Conservation (phyloP, 2,888 invertebrate species). For the Drosophila rubida region DNA sequence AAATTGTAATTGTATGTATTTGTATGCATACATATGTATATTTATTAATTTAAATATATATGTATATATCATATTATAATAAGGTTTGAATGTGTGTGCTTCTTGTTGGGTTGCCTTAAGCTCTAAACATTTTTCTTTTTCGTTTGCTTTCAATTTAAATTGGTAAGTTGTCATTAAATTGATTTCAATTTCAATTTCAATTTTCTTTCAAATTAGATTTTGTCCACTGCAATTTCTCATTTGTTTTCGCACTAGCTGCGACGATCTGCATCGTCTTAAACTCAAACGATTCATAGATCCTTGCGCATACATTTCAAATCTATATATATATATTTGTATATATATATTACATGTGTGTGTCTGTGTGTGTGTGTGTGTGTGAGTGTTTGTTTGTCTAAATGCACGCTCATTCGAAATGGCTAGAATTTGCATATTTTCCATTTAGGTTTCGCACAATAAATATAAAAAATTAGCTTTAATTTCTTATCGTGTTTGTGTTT, state of each 20-base stretch:
- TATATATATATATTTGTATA: conserved; percentile 13
- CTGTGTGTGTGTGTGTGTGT: conserved; percentile 18
- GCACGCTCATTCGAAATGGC: conserved; percentile 78
- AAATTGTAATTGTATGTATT: conserved; percentile 17
- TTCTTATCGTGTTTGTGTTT: conserved; percentile 1
- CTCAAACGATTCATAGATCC: conserved; percentile 26
- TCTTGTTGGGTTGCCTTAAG: conserved; percentile 59
- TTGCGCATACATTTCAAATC: conserved; percentile 24
- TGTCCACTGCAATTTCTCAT: conserved; percentile 28
- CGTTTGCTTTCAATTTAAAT: conserved; percentile 45
- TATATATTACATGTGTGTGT: conserved; percentile 9
- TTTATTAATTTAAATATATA: conserved; percentile 28
- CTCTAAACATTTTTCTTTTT: conserved; percentile 46
- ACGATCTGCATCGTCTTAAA: conserved; percentile 12
- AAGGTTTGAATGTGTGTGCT: conserved; percentile 50
- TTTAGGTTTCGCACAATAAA: conserved; percentile 57
- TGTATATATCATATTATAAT: conserved; percentile 38
- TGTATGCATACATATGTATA: conserved; percentile 26
- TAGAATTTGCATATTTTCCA: conserved; percentile 62
- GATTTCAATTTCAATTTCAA: conserved; percentile 22
- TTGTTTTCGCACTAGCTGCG: conserved; percentile 8
- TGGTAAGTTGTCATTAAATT: conserved; percentile 46
- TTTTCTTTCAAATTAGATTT: conserved; percentile 30
- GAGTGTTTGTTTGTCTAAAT: conserved; percentile 63
- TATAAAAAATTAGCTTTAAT: conserved; percentile 50